A percentile compares a stretch with the other conserved stretches of the same genome.
These are phyloP conservation scores for Mesoligia furuncula DNA, from an alignment of 2,888 invertebrate species.

Conservation along the genomic window DNA sequence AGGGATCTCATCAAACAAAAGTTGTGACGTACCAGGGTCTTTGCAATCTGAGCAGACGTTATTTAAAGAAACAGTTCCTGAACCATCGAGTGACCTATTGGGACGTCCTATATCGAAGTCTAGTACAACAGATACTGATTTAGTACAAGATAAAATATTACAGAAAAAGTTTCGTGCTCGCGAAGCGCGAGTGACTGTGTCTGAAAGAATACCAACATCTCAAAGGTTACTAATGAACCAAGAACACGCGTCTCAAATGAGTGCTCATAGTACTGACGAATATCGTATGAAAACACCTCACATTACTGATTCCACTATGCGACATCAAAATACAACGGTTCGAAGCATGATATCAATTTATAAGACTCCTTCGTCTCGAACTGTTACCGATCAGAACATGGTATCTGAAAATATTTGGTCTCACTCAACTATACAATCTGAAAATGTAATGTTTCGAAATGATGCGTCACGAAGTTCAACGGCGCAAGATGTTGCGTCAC, in stretches of 20 bases:
- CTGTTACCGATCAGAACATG: background rate
- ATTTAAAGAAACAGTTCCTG: background rate
- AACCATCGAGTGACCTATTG: background rate
- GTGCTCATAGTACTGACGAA: background rate
- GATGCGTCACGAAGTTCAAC: background rate
- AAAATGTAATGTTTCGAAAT: background rate
- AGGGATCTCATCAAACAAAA: slow-evolving; percentile 14
- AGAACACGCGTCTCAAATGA: background rate
- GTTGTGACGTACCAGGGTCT: background rate
- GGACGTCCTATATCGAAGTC: background rate
- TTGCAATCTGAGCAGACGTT: background rate
- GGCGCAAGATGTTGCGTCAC: background rate
- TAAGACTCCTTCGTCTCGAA: background rate
- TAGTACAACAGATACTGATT: background rate
- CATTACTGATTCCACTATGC: background rate
- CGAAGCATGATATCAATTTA: background rate
- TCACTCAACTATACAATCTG: background rate
- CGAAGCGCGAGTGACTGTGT: background rate
- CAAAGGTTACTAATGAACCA: background rate
- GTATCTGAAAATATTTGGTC: background rate
- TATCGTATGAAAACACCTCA: background rate
- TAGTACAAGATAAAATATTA: background rate
- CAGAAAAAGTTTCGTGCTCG: background rate
- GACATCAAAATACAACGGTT: background rate
- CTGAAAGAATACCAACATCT: background rate